These are phyloP conservation scores for Linnaemya vulpina DNA, from an alignment of 2,888 invertebrate genomes.

Conservation along the genomic window DNA sequence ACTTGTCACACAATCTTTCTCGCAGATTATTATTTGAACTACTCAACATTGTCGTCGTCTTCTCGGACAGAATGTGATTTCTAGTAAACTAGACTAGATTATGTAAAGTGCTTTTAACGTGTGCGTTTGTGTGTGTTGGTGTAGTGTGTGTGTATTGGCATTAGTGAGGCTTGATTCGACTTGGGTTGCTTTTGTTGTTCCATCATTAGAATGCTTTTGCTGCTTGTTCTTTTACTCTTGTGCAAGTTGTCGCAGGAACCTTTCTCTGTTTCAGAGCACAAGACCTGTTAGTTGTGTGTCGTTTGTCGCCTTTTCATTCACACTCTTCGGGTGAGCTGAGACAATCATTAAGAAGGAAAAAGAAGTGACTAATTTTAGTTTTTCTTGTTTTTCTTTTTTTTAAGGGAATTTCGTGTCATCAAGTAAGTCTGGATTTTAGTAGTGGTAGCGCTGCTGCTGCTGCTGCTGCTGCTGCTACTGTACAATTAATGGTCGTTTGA, in stretches of 20 bases:
- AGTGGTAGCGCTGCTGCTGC: slow-evolving; percentile 8
- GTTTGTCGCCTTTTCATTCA: slow-evolving; percentile 63
- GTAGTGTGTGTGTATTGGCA: slow-evolving; percentile 15
- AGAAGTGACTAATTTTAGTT: slow-evolving; percentile 57
- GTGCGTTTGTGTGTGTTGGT: not conserved
- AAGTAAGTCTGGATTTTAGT: slow-evolving; percentile 7
- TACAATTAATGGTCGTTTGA: not conserved
- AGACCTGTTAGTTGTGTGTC: slow-evolving; percentile 49
- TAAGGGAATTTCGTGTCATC: slow-evolving; percentile 53
- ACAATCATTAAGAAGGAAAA: slow-evolving; percentile 64
- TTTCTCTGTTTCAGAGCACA: slow-evolving; percentile 52
- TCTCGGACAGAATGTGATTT: slow-evolving; percentile 51
- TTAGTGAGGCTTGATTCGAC: slow-evolving; percentile 46
- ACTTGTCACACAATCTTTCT: slow-evolving; percentile 75
- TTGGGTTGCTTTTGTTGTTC: slow-evolving; percentile 43
- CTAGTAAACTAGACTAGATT: slow-evolving; percentile 47
- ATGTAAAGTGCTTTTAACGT: slow-evolving; percentile 23
- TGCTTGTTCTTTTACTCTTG: slow-evolving; percentile 71
- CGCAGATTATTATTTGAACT: slow-evolving; percentile 67
- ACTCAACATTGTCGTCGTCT: slow-evolving; percentile 56
- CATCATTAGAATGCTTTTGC: slow-evolving; percentile 63
- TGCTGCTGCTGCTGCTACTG: slow-evolving; percentile 22
- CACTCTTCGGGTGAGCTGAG: slow-evolving; percentile 57
- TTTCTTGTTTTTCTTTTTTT: slow-evolving; percentile 27
- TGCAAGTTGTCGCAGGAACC: slow-evolving; percentile 66